Base-by-base conservation (phyloP, 2,888 invertebrate species). In the Drosophila crucigera region DNA sequence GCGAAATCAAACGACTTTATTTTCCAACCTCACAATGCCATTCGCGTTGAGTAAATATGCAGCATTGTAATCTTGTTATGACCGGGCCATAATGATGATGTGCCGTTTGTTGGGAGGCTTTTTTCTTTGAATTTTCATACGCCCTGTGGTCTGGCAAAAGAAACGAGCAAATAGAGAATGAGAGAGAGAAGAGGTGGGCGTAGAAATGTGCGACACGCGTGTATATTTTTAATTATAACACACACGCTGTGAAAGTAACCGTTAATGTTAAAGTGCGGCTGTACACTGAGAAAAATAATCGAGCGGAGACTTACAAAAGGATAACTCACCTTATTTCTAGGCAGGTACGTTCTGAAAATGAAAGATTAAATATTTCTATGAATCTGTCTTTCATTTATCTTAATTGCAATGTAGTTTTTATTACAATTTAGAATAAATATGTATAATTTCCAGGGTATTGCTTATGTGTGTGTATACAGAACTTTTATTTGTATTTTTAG, bases 211-310 rank as follows among this genome's bases (percentile, higher is more conserved):
- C 39, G 47, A 37, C 83, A 73, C 68, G 82, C 86, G 87, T 87
- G 84, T 77, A 84, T 82, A 76, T 76, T 85, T 87, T 85, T 87
- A 87, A 85, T 85, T 85, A 85, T 62, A 65, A 59, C 43, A 43
- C 43, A 47, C 33, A 54, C 4, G 14, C 37, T 14, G 49, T 54
- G 60, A 65, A 69, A 73, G 70, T 67, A 72, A 66, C 65, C 68
- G 71, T 75, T 71, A 77, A 80, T 76, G 73, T 78, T 72, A 53
- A 72, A 80, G 66, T 39, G 11, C 19, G 11, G 10, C 55, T 33
- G 68, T 19, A 19, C 16, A 47, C 47, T 16, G 47, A 22, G 16
- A 47, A 47, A 47, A 47, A 14, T 14, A 22, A 0, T 6, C 3
- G 1, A 39, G 19, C 39, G 19, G 4, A 39, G 9, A 35, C 16